Evolutionary conservation across 2,888 invertebrate species (phyloP).

Genomic region (Xanthorhoe designata): DNA sequence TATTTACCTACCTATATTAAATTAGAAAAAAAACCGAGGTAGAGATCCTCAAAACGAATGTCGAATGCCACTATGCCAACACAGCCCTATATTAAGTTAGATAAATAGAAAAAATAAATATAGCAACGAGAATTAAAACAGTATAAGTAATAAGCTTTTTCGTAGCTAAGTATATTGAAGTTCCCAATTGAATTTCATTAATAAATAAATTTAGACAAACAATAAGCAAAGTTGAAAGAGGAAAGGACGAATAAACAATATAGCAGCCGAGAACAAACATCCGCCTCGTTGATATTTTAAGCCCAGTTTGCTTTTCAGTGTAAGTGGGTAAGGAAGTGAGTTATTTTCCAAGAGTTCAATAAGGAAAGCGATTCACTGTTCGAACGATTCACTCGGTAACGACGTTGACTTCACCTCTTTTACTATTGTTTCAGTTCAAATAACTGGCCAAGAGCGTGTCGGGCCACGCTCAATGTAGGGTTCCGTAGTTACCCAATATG

Average conservation of each 20-base stretch:
- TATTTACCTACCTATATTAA: too few species aligned
- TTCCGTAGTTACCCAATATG: too few species aligned
- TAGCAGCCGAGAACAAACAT: constrained; percentile 34
- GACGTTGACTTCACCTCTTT: constrained; percentile 30
- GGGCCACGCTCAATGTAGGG: too few species aligned
- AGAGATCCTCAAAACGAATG: too few species aligned
- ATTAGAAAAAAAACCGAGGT: too few species aligned
- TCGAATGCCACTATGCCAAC: too few species aligned
- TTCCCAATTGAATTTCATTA: constrained; percentile 27
- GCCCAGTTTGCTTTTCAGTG: constrained; percentile 30
- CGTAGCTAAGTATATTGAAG: constrained; percentile 10
- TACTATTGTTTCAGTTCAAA: constrained; percentile 32
- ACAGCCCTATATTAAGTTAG: background rate
- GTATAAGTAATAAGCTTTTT: constrained; percentile 5
- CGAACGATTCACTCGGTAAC: constrained; percentile 34
- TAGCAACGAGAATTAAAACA: background rate
- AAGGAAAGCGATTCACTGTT: constrained; percentile 37
- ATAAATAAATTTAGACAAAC: constrained; percentile 35
- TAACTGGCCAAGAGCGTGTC: too few species aligned
- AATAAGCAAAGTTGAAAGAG: constrained; percentile 34
- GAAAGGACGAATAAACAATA: constrained; percentile 38
- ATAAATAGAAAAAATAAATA: background rate
- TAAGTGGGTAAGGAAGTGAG: constrained; percentile 35
- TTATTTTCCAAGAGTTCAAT: constrained; percentile 40
- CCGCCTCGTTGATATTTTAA: constrained; percentile 35